These are phyloP conservation scores for Rhyacophila brunnea DNA, from an alignment of 1,140 invertebrate species.

Conservation along the genomic window DNA sequence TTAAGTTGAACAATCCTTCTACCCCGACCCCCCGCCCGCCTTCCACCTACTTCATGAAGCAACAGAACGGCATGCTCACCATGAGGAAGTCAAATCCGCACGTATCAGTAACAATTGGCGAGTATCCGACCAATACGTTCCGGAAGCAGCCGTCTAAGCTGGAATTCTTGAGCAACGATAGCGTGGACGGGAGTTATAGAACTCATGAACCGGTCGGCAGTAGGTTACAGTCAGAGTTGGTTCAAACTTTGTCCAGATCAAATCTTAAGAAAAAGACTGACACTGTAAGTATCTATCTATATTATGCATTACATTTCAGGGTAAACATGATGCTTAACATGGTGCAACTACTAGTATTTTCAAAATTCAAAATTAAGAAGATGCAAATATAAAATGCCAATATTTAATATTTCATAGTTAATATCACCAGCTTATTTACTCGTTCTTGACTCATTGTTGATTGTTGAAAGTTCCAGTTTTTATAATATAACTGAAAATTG, in stretches of 20 bases:
- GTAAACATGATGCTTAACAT: no score
- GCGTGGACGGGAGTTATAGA: conserved; percentile 40
- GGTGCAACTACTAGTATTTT: no score
- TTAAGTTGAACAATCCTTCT: conserved; percentile 63
- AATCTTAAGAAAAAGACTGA: conserved; percentile 70
- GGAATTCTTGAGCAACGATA: conserved; percentile 61
- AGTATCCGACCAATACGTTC: conserved; percentile 60
- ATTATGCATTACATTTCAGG: no score
- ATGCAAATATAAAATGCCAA: no score
- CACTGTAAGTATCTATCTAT: conserved; percentile 50
- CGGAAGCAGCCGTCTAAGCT: conserved; percentile 65
- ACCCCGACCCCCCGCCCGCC: conserved; percentile 62
- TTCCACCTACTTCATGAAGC: conserved; percentile 63
- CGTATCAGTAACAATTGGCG: conserved; percentile 66
- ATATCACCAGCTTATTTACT: no score
- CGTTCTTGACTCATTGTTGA: no score
- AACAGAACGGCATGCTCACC: conserved; percentile 47
- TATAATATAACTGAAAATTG: no score
- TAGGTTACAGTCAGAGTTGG: conserved; percentile 69
- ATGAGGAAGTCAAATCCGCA: conserved; percentile 52
- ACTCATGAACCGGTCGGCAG: conserved; percentile 56
- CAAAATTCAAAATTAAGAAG: no score
- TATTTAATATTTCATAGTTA: no score
- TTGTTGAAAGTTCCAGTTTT: no score
- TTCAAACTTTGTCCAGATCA: conserved; percentile 69